Base-by-base conservation (phyloP, 2,797 vertebrate species). In the Sebastes nivosus region DNA sequence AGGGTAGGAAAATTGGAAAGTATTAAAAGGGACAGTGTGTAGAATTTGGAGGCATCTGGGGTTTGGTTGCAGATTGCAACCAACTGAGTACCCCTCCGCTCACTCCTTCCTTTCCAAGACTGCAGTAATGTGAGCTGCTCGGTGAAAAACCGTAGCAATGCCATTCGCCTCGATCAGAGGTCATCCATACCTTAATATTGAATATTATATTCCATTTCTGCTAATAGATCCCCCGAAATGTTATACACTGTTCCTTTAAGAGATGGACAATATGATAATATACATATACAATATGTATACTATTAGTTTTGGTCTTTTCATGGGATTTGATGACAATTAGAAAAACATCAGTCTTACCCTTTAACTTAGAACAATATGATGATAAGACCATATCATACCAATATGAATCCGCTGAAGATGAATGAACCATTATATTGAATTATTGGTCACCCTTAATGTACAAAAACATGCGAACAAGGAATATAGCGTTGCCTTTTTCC, bases 301-400 rank as follows among this genome's bases (percentile, higher is more conserved):
- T 59, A 29, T 52, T 66, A 38, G 64, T 42, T 59, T 72, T n/a
- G 5, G 24, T 24, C 4, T 58, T 58, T 27, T 77, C 25, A 46
- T 46, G 14, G 29, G 22, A 66, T 34, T 77, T 52, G n/a, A 10
- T 54, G 22, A 67, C 13, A 54, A 24, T 38, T 61, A 50, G 9
- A 25, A 59, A 22, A 77, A 60, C 6, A 25, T 61, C 36, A 12
- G 8, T 38, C 32, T 38, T 30, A 24, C 25, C 12, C 22, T 67
- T 52, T 58, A 65, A 57, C 27, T 30, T 42, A 34, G 13, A 69
- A 20, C 7, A 80, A 46, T 24, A 60, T 74, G 27, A 65, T 72
- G 6, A 64, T 61, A 30, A 38, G 11, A 67, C 50, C n/a, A 52
- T 34, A 42, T 74, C 30, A 42, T 66, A n/a, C 12, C 38, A 66